Base-by-base conservation (phyloP, 2,888 invertebrate species). In the Cistogaster globosa region DNA sequence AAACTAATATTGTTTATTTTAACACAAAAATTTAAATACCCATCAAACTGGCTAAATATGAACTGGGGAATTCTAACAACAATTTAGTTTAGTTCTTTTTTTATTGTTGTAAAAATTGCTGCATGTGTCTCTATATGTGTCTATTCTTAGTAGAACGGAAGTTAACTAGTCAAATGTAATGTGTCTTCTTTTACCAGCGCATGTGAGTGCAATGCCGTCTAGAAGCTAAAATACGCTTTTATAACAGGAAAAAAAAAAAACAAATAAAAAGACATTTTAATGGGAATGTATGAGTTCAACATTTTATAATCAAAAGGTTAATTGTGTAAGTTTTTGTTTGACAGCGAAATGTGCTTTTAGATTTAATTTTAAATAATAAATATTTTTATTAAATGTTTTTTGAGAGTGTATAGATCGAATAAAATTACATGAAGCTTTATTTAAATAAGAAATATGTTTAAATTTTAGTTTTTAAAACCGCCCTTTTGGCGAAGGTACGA, bases 41-140 rank as follows among this genome's bases (percentile, higher is more conserved):
- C 20, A 2, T 55, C 12, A 16, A 8, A 20, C 12, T 32, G 22
- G 51, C 67, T 78, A 77, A 83, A 69, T 48, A 71, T 58, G 74
- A 63, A 51, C 75, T 42, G 51, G 78, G 83, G 83, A 83, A 83
- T 79, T 78, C 65, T 63, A 63, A 57, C 51, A 71, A 63, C 79
- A 69, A 79, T 79, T 65, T 32, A 32, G 2, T 32, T 32, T 32
- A 32, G 6, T 32, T 32, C 32, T 32, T 6, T 51, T 9, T 22
- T 38, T 26, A 14, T 26, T 55, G 48, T 36, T 11, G 42, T 58
- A 51, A n/a, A n/a, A n/a, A n/a, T n/a, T n/a, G n/a, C n/a, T n/a
- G n/a, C n/a, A n/a, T n/a, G n/a, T n/a, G n/a, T n/a, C n/a, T n/a
- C n/a, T n/a, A n/a, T n/a, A n/a, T n/a, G n/a, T n/a, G n/a, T n/a